Evolutionary conservation across 2,797 vertebrate species (phyloP).

Genomic region (Hypotaenidia philippensis): DNA sequence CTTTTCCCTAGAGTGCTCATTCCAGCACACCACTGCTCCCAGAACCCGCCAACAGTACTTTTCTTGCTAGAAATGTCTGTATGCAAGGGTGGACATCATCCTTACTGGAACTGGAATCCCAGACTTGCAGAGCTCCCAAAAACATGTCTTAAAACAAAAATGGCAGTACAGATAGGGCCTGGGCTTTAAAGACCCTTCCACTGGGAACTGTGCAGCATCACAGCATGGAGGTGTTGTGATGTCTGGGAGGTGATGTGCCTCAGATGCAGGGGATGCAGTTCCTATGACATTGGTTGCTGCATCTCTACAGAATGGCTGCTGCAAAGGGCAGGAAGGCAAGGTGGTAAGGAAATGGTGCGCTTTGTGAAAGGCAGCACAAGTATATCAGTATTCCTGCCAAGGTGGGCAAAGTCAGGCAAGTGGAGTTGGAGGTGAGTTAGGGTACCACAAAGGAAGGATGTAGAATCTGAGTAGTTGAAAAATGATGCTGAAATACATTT

Average conservation of each 20-base stretch:
- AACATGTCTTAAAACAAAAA: background rate
- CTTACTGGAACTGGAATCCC: background rate
- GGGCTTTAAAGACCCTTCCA: background rate
- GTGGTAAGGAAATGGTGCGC: background rate
- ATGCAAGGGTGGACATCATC: background rate
- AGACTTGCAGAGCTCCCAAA: background rate
- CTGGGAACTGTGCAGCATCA: background rate
- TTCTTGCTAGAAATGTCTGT: background rate
- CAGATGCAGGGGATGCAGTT: background rate
- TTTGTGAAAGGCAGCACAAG: background rate
- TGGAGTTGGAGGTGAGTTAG: background rate
- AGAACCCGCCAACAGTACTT: background rate
- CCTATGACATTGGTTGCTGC: background rate
- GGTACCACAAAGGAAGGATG: background rate
- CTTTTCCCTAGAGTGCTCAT: background rate
- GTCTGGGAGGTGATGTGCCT: background rate
- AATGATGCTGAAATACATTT: background rate
- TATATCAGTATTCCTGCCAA: background rate
- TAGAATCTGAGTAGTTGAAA: background rate
- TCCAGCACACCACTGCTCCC: background rate
- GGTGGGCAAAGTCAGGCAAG: background rate
- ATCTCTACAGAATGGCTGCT: background rate
- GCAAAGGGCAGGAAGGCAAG: background rate
- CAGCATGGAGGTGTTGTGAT: fast-evolving
- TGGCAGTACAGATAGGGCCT: fast-evolving